Percentiles rank a stretch among this genome's conserved stretches.
Evolutionary conservation across 37 sponge, comb jelly and placozoan species (phyloP).

Genomic region (Hexactinellida sp.): DNA sequence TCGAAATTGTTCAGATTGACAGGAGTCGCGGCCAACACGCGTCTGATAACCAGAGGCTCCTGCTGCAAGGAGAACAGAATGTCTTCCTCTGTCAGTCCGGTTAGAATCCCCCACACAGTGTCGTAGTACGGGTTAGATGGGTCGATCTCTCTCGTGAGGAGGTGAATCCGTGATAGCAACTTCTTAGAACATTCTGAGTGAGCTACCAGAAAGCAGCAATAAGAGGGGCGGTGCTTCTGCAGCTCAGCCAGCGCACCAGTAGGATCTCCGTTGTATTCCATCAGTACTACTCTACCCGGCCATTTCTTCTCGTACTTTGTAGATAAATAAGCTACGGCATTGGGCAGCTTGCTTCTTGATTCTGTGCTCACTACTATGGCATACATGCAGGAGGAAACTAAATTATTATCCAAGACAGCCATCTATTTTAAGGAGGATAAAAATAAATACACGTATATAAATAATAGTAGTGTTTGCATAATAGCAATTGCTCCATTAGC

Average conservation of each 20-base stretch:
- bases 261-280: slow-evolving; percentile 8
- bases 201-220: slow-evolving; percentile 39
- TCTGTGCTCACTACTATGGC: slow-evolving; percentile 26
- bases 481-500: too few relatives aligned
- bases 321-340: not conserved
- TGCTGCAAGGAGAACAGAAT: slow-evolving; percentile 32
- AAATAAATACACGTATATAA: too few relatives aligned
- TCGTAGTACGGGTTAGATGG: slow-evolving; percentile 38
- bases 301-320: slow-evolving; percentile 27
- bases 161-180: slow-evolving; percentile 29
- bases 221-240: slow-evolving; percentile 22
- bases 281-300: slow-evolving; percentile 20
- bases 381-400: slow-evolving; percentile 26
- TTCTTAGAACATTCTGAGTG: slow-evolving; percentile 26
- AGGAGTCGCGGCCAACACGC: slow-evolving; percentile 26
- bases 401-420: not conserved
- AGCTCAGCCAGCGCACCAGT: slow-evolving; percentile 8
- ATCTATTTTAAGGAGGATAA: too few relatives aligned
- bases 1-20: slow-evolving; percentile 31
- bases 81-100: slow-evolving; percentile 35
- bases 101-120: slow-evolving; percentile 53
- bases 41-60: slow-evolving; percentile 22
- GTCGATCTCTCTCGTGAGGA: slow-evolving; percentile 36
- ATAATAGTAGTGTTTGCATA: too few relatives aligned
- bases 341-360: slow-evolving; percentile 14